These are phyloP conservation scores for Sinocyclocheilus rhinocerous DNA, from an alignment of 2,113 vertebrate species.

Conservation along the genomic window DNA sequence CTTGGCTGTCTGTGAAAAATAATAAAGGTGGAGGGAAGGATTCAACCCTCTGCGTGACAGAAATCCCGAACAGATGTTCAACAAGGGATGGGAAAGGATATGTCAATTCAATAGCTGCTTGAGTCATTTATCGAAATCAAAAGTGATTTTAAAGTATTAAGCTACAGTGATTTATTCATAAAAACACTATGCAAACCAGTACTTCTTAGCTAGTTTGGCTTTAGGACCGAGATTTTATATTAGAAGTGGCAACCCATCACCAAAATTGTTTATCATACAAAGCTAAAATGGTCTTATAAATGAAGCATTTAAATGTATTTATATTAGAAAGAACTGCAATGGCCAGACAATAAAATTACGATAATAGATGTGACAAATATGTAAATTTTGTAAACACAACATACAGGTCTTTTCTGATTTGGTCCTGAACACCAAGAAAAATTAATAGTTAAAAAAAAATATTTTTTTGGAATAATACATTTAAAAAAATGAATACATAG, in stretches of 20 bases:
- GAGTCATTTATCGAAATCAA: not conserved
- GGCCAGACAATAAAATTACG: not conserved
- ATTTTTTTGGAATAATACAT: not conserved
- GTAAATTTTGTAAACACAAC: not conserved
- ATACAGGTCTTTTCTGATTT: not conserved
- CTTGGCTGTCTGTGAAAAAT: constrained; percentile 14
- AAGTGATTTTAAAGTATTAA: not conserved
- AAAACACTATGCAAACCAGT: not conserved
- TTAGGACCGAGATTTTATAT: not conserved
- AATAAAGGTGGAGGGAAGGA: not conserved
- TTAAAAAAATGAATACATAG: not conserved
- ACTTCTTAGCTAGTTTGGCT: not conserved
- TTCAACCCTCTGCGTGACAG: constrained; percentile 15
- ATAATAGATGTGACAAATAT: not conserved
- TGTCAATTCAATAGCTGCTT: not conserved
- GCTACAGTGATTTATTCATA: not conserved
- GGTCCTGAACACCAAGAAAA: not conserved
- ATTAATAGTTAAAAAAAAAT: not conserved
- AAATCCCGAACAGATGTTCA: constrained; percentile 36
- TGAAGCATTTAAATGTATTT: not conserved
- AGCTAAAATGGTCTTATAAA: not conserved
- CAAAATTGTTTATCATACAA: not conserved
- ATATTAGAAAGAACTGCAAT: not conserved
- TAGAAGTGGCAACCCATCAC: not conserved
- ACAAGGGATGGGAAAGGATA: not conserved